Evolutionary conservation across 2,888 invertebrate species (phyloP).

Genomic region (Drosophila tanythrix): DNA sequence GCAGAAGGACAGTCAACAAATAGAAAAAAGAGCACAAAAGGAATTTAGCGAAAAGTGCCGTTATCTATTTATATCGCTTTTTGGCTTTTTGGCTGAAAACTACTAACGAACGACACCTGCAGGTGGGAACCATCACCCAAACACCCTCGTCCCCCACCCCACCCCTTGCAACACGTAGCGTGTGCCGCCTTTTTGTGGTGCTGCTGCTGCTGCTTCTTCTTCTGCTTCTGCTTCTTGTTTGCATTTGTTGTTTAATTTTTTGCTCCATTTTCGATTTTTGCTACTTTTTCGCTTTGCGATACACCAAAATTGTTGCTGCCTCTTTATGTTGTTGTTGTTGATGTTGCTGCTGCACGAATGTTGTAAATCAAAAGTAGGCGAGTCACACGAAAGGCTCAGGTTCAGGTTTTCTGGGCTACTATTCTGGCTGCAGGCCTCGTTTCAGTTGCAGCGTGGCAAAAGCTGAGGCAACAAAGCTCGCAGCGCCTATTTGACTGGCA

Average conservation of each 20-base stretch:
- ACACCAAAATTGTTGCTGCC: slow-evolving; percentile 55
- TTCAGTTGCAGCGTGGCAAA: slow-evolving; percentile 5
- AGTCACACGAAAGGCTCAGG: slow-evolving; percentile 74
- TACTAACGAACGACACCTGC: slow-evolving; percentile 78
- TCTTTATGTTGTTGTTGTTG: slow-evolving; percentile 52
- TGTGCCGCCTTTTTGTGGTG: slow-evolving; percentile 45
- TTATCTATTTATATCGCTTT: slow-evolving; percentile 79
- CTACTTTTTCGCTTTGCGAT: slow-evolving; percentile 49
- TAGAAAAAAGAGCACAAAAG: slow-evolving; percentile 30
- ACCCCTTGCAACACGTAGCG: slow-evolving; percentile 39
- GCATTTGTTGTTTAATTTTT: slow-evolving; percentile 63
- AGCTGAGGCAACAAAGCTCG: slow-evolving; percentile 5
- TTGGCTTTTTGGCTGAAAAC: slow-evolving; percentile 76
- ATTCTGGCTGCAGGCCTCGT: slow-evolving; percentile 18
- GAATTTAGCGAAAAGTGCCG: slow-evolving; percentile 65
- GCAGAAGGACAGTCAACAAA: slow-evolving; percentile 20
- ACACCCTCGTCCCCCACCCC: not conserved
- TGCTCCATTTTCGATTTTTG: slow-evolving; percentile 12
- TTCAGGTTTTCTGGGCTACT: slow-evolving; percentile 17
- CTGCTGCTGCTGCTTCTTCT: slow-evolving; percentile 1
- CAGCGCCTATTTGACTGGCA: slow-evolving; percentile 77
- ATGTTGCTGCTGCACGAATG: slow-evolving; percentile 59
- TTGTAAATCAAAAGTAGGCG: slow-evolving; percentile 81
- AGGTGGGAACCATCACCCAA: slow-evolving; percentile 22
- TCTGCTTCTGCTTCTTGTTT: slow-evolving; percentile 53